Base-by-base conservation (phyloP, 2,113 vertebrate species). In the Indicator indicator region DNA sequence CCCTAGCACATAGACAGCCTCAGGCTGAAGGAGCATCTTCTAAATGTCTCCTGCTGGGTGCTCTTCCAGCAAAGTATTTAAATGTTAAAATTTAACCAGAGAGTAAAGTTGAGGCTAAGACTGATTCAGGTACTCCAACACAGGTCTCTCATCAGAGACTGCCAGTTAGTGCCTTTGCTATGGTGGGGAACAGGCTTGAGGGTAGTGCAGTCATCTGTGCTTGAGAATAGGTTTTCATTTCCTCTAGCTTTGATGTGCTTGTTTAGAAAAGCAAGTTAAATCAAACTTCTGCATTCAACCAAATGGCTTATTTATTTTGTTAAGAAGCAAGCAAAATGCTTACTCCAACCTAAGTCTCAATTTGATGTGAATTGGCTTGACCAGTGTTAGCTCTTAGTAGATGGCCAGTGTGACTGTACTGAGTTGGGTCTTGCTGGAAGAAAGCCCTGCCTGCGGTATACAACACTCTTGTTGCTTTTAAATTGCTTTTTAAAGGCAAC, bases 31-130 rank as follows among this genome's bases (percentile, higher is more conserved):
- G 8, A 78, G 19, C 17, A 11, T 75, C 69, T 82, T 83, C 68
- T 60, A 30, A 86, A 48, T 64, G 28, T 77, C 15, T 78, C 42
- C 88, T 94, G 44, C 65, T 86, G 65, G 69, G 69, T 92, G 33
- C 73, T 88, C 58, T 90, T 90, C 73, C 69, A 58, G 86, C 67
- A 20, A 86, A 92, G 76, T 81, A 84, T 80, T 90, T 93, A 60
- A 60, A 48, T 74, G 67, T 71, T 86, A 91, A 88, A 83, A 71
- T 83, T 91, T 91, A 95, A 93, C 65, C 27, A 90, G 69, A 2
- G 26, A 78, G 52, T 93, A 68, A 95, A 96, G 94, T 44, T 30
- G 55, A 93, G 76, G 54, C 70, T 80, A 50, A 88, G 58, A 72
- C 79, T 81, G 48, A 40, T 88, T 96, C 62, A 93, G 86, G 69